A percentile compares a stretch with the other conserved stretches of the same genome.
phyloP scores from a whole-genome alignment of 1,140 invertebrate species.

The Drosophila malerkotliana region DNA sequence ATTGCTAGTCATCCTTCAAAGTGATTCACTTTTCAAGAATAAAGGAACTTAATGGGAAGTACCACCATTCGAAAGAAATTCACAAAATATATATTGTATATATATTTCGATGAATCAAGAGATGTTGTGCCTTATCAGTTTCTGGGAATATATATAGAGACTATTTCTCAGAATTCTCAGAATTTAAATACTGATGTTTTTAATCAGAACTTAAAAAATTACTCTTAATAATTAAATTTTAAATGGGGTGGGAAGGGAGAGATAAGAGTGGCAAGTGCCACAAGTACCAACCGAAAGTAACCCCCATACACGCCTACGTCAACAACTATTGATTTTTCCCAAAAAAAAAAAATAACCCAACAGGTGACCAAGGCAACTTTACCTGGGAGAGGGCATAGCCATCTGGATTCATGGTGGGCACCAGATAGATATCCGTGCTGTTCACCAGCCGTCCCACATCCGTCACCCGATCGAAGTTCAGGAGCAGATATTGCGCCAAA shows the following conservation, averaged over 20 bases:
- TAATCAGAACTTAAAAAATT: too few relatives aligned
- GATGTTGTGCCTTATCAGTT: too few relatives aligned
- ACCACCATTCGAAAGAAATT: neutral
- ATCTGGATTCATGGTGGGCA: conserved; percentile 97
- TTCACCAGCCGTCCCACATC: conserved; percentile 91
- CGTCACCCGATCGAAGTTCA: conserved; percentile 89
- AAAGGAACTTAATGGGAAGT: neutral
- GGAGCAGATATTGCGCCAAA: conserved; percentile 93
- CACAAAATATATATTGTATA: neutral
- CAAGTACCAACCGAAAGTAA: neutral
- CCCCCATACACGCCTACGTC: neutral
- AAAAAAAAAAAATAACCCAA: conserved; percentile 22
- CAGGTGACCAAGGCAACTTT: conserved; percentile 75
- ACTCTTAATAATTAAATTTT: too few relatives aligned
- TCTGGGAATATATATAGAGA: too few relatives aligned
- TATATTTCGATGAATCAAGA: too few relatives aligned
- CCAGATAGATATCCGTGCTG: conserved; percentile 93
- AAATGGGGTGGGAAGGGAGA: too few relatives aligned
- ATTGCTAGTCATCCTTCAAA: neutral
- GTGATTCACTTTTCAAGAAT: neutral
- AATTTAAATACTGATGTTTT: too few relatives aligned
- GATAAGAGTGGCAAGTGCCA: too few relatives aligned
- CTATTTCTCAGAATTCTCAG: too few relatives aligned
- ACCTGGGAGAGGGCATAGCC: conserved; percentile 92
- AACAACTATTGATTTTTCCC: conserved; percentile 4